Evolutionary conservation across 2,888 invertebrate species (phyloP).

Genomic region (Acanthococcus lagerstroemiae): DNA sequence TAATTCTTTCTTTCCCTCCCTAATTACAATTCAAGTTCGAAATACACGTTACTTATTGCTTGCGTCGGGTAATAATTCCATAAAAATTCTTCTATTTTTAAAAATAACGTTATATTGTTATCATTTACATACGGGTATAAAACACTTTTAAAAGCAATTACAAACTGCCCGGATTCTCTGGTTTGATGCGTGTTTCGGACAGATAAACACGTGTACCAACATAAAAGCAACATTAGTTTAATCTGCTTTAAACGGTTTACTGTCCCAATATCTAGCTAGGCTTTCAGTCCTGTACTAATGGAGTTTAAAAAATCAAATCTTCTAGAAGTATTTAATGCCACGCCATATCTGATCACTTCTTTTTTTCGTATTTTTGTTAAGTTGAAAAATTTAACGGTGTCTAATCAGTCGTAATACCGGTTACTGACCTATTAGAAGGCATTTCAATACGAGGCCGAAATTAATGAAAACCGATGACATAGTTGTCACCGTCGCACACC

Average conservation of each 20-base stretch:
- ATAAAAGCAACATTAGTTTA: constrained; percentile 30
- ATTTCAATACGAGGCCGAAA: no score
- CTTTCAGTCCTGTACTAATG: constrained; percentile 16
- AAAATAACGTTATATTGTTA: constrained; percentile 28
- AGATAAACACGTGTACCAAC: constrained; percentile 28
- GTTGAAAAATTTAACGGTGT: constrained; percentile 5
- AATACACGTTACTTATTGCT: constrained; percentile 8
- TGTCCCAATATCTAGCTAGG: constrained; percentile 21
- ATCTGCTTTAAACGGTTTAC: constrained; percentile 28
- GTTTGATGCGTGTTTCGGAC: constrained; percentile 19
- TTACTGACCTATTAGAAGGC: constrained; percentile 23
- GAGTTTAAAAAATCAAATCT: constrained; percentile 26
- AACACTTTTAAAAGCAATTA: constrained; percentile 26
- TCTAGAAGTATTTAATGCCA: constrained; percentile 26
- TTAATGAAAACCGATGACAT: no score
- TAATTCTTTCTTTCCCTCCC: not conserved
- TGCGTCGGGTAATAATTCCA: constrained; percentile 22
- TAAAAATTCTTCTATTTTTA: constrained; percentile 26
- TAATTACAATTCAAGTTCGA: constrained; percentile 18
- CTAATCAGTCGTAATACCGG: constrained; percentile 14
- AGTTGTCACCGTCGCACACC: no score
- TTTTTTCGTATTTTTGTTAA: not conserved
- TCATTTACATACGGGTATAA: constrained; percentile 27
- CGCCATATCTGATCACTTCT: constrained; percentile 18
- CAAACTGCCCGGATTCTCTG: not conserved